Evolutionary conservation across 2,797 vertebrate species (phyloP), one percentile per base, ranked within the genome.

Genomic region (Pipistrellus nathusii): DNA sequence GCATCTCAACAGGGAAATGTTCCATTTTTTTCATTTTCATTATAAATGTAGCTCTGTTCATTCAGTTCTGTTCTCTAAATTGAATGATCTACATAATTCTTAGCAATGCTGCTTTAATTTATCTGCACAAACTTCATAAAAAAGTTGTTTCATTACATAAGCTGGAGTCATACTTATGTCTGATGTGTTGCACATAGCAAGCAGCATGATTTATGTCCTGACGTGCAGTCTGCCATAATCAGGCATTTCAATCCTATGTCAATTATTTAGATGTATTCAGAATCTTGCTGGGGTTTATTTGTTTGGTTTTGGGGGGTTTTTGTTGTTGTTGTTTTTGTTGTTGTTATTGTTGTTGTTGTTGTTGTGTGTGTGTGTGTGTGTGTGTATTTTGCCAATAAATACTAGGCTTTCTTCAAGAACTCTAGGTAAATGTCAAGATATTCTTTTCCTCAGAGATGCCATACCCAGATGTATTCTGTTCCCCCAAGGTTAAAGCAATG

Each of bases 401-500:
- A 96, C 59, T 95, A 95, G 93, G 93, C 96, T 97, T 96, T 94
- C 91, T 90, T 95, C 55, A 90, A 87, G 91, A 94, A 95, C 95
- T 69, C 90, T 94, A 83, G 93, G 89, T 93, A 93, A 35, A 27
- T 90, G 93, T 96, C 94, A 97, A 97, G 96, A 97, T 97, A 97
- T 78, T 95, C 53, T 90, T 95, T 94, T 91, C 92, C 87, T 97
- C 91, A 66, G 71, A 97, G 98, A 98, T 98, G 94, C 95, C 96
- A 88, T 87, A 98, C 88, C 83, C 97, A 98, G 98, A 98, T 98
- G 97, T 97, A 97, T 97, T 78, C 93, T 96, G 32, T 96, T 98
- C 95, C 77, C 25, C 96, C 98, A 98, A 98, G 98, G 98, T 98
- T 98, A 98, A 98, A 98, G 97, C 96, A 97, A 97, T 35, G 90